Percentiles rank a stretch among this genome's conserved stretches.
phyloP scores from a whole-genome alignment of 1,140 invertebrate genomes.

The Solenopsis fugax region DNA sequence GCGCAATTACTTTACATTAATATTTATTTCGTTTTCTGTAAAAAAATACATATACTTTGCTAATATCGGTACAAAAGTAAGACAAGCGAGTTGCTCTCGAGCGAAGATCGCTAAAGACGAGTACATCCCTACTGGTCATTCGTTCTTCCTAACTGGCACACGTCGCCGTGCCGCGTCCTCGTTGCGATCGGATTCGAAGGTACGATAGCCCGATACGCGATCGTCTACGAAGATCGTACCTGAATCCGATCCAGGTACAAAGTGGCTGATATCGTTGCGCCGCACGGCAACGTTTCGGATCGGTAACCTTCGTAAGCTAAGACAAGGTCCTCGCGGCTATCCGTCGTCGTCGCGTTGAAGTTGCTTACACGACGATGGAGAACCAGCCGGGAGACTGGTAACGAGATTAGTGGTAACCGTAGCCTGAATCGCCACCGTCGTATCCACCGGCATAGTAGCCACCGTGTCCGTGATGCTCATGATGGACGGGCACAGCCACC shows the following conservation, averaged over 20 bases:
- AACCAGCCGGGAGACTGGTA: background rate
- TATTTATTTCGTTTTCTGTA: conserved; percentile 78
- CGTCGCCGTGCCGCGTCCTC: conserved; percentile 51
- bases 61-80: conserved; percentile 78
- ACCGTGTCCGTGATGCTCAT: conserved; percentile 68
- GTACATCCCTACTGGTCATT: conserved; percentile 37
- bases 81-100: conserved; percentile 70
- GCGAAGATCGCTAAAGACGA: conserved; percentile 65
- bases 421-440: conserved; percentile 76
- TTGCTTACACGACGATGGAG: background rate
- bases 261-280: conserved; percentile 21
- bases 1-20: conserved; percentile 58
- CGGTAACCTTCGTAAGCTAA: conserved; percentile 57
- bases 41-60: conserved; percentile 81
- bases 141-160: conserved; percentile 60
- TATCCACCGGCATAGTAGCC: conserved; percentile 86
- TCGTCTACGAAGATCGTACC: conserved; percentile 46
- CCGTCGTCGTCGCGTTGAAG: conserved; percentile 22
- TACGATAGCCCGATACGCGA: conserved; percentile 45
- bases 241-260: conserved; percentile 68
- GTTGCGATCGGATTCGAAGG: conserved; percentile 50
- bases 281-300: conserved; percentile 52
- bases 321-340: conserved; percentile 35
- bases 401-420: conserved; percentile 60
- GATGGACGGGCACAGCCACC: conserved; percentile 88